These are phyloP conservation scores for Cydia splendana DNA, from an alignment of 1,140 invertebrate species.

Conservation along the genomic window DNA sequence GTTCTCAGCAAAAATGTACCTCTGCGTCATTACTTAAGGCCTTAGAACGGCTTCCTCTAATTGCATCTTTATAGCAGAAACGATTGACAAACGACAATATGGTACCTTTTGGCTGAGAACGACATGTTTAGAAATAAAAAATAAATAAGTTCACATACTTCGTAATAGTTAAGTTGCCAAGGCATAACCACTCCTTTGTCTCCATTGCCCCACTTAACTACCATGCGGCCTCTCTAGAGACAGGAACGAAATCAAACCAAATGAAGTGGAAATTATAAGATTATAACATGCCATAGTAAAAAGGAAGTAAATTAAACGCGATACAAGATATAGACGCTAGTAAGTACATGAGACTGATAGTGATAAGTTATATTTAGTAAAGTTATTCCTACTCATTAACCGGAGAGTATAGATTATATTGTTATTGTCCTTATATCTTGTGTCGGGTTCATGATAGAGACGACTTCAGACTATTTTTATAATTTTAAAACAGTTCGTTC, in stretches of 20 bases:
- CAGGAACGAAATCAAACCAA: constrained; percentile 65
- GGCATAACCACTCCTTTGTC: constrained; percentile 75
- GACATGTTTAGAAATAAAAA: constrained; percentile 44
- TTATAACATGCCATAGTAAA: constrained; percentile 64
- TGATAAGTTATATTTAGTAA: constrained; percentile 1
- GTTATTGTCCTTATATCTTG: constrained; percentile 11
- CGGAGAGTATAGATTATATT: not conserved
- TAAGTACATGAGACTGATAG: not conserved
- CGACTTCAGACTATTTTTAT: constrained; percentile 22
- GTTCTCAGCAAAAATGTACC: not conserved
- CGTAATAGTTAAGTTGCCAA: constrained; percentile 73
- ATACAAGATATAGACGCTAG: constrained; percentile 15
- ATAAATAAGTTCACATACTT: constrained; percentile 63
- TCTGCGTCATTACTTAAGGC: not conserved
- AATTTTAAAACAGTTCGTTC: not conserved
- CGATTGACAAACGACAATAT: not conserved
- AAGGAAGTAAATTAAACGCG: not conserved
- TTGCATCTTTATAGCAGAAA: not conserved
- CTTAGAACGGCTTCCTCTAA: no score
- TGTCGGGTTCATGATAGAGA: constrained; percentile 12
- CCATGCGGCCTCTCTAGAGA: constrained; percentile 76
- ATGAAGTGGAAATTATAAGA: constrained; percentile 58
- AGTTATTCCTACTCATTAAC: not conserved
- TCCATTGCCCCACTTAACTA: constrained; percentile 77
- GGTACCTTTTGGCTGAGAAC: not conserved